Evolutionary conservation across 2,888 invertebrate genomes (phyloP).

Genomic region (Lasioglossum vierecki): DNA sequence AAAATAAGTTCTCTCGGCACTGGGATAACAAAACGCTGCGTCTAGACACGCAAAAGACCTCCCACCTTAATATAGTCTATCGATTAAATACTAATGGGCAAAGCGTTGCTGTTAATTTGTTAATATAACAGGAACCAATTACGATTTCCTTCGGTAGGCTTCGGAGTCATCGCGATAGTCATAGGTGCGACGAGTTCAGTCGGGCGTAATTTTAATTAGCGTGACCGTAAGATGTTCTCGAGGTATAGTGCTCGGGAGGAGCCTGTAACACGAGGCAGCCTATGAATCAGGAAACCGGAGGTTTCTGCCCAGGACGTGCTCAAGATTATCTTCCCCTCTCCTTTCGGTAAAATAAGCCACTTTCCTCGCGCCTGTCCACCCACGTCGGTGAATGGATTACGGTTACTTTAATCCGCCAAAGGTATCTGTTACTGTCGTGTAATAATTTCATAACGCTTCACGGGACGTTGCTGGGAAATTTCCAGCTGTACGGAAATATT

Average conservation of each 20-base stretch:
- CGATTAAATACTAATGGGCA: not conserved
- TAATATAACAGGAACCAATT: constrained; percentile 41
- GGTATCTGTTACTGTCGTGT: constrained; percentile 38
- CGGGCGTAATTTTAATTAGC: constrained; percentile 63
- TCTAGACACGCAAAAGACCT: no score
- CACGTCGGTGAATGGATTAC: constrained; percentile 41
- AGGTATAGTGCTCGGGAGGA: constrained; percentile 8
- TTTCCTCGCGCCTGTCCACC: constrained; percentile 53
- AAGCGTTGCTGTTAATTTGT: not conserved
- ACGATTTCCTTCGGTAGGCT: constrained; percentile 46
- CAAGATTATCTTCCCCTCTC: constrained; percentile 51
- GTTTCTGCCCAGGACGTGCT: constrained; percentile 41
- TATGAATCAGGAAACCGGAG: constrained; percentile 64
- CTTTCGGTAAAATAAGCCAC: constrained; percentile 49
- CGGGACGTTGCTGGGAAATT: constrained; percentile 14
- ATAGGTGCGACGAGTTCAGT: constrained; percentile 39
- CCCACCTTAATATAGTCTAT: not conserved
- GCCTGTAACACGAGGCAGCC: constrained; percentile 56
- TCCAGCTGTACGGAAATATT: not conserved
- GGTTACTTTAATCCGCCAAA: constrained; percentile 42
- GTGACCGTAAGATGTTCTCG: constrained; percentile 30
- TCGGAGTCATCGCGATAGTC: constrained; percentile 31
- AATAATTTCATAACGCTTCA: constrained; percentile 33
- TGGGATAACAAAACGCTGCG: no score
- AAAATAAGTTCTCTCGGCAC: no score